Evolutionary conservation across 2,888 invertebrate species (phyloP), one percentile per base, ranked within the genome.

Genomic region (Esperia sulphurella): DNA sequence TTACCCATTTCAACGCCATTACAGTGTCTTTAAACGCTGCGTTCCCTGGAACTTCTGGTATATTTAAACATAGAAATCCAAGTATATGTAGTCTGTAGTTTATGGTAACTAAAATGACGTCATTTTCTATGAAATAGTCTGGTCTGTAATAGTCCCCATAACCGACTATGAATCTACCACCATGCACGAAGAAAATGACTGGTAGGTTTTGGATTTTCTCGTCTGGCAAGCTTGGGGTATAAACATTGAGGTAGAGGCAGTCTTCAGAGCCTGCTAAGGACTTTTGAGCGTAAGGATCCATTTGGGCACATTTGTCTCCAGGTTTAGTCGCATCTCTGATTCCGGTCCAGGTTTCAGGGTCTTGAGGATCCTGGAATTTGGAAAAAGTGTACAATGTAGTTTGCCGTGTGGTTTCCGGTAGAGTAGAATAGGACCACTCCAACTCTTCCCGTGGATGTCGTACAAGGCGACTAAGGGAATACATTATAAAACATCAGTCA

Each of bases 201-300:
- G 92, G 91, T 9, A 84, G 65, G 37, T 79, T 77, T 46, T 73
- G 55, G 6, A 59, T 49, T 49, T 81, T 76, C 29, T 81, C 69
- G 0, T 31, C 4, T 53, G 82, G 83, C 61, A 93, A 75, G 49
- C 79, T 75, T 33, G 94, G 93, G 0, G 92, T 91, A 71, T 93
- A 93, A 1, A 94, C 90, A 63, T 94, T 94, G 47, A 94, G 67
- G 61, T 92, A 93, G 0, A 94, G 83, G 58, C 94, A 94, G 66
- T 94, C 94, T 72, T 94, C 94, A 0, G 72, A 79, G 0, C 93
- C 93, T 28, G 87, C 83, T 31, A 91, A 63, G 0, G 76, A 61
- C 12, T 53, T 55, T 28, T 70, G 71, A 4, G 57, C 68, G 14
- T 85, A 81, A 0, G 91, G 87, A 52, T 91, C 84, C 0, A 89